These are phyloP conservation scores for Drosophila paramelanica DNA, from an alignment of 2,888 invertebrate species.

Conservation along the genomic window DNA sequence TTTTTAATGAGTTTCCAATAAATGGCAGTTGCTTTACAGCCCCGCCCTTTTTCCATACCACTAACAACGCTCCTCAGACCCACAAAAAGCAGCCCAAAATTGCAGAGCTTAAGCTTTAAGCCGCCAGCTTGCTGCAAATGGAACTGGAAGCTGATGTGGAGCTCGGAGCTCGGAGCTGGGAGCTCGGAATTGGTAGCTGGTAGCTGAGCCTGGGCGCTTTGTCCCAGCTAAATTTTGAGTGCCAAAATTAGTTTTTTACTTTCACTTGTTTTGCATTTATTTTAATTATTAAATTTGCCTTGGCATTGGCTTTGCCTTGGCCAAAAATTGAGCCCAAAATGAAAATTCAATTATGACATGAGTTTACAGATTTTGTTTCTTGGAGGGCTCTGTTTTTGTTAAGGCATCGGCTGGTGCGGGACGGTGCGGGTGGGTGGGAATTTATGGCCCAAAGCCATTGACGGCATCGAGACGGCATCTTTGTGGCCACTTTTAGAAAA, in stretches of 20 bases:
- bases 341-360: constrained; percentile 76
- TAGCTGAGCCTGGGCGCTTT: constrained; percentile 4
- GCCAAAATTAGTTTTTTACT: constrained; percentile 60
- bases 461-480: constrained; percentile 24
- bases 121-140: constrained; percentile 18
- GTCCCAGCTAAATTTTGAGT: constrained; percentile 10
- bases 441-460: constrained; percentile 14
- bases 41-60: neutral
- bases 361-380: constrained; percentile 59
- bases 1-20: constrained; percentile 74
- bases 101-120: constrained; percentile 39
- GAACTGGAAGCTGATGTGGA: constrained; percentile 7
- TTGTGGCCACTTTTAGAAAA: constrained; percentile 64
- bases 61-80: constrained; percentile 3
- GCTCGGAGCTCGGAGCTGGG: constrained; percentile 9
- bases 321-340: constrained; percentile 57
- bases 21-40: constrained; percentile 30
- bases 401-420: neutral
- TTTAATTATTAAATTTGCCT: constrained; percentile 59
- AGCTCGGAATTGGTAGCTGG: constrained; percentile 1
- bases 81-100: constrained; percentile 20
- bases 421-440: neutral
- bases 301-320: constrained; percentile 13
- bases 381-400: neutral
- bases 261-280: constrained; percentile 45